Conservation (phyloP, 2,888 invertebrate species). For the Scaptomyza flava region DNA sequence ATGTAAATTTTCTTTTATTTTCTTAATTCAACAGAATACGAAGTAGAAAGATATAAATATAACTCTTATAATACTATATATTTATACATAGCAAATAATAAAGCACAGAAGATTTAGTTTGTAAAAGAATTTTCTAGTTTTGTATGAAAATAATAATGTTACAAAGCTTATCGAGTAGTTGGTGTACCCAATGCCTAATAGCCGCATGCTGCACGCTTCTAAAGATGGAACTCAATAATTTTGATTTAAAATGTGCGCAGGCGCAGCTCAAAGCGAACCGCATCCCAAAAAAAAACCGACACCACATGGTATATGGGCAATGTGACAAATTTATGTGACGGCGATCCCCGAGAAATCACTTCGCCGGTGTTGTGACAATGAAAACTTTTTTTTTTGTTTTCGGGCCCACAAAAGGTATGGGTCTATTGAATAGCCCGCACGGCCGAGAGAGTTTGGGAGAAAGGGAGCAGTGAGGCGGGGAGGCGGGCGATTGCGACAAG, state of each 20-base stretch:
- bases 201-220: background rate
- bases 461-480: slow-evolving; percentile 5
- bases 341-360: slow-evolving; percentile 44
- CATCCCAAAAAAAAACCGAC: slow-evolving; percentile 19
- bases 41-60: too few species aligned
- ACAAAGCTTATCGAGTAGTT: background rate
- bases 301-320: slow-evolving; percentile 50
- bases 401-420: slow-evolving; percentile 11
- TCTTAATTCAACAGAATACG: background rate
- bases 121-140: background rate
- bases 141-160: background rate
- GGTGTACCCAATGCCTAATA: slow-evolving; percentile 1
- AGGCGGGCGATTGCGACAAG: slow-evolving; percentile 26
- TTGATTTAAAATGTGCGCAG: slow-evolving; percentile 76
- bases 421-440: slow-evolving; percentile 67
- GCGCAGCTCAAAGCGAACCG: slow-evolving; percentile 61
- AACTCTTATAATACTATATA: too few species aligned
- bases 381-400: slow-evolving; percentile 43
- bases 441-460: slow-evolving; percentile 4
- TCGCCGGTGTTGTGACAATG: slow-evolving; percentile 63
- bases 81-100: too few species aligned
- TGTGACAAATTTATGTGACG: slow-evolving; percentile 73
- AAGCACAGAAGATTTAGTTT: too few species aligned
- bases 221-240: slow-evolving; percentile 43
- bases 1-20: background rate